Evolutionary conservation across 2,888 invertebrate species (phyloP).

Genomic region (Perithous albicinctus): DNA sequence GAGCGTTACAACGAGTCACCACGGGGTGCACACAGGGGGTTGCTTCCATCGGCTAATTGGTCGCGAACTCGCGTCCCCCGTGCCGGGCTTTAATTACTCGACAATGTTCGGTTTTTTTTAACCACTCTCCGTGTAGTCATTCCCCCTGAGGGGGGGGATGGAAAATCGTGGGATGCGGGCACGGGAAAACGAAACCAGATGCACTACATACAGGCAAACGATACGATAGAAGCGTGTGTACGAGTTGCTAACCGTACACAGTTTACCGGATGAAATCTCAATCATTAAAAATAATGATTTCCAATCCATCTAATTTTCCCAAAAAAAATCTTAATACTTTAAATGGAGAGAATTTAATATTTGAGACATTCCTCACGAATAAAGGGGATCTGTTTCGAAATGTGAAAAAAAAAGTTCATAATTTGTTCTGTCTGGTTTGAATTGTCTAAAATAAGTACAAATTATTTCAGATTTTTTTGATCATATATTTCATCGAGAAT

Average conservation of each 20-base stretch:
- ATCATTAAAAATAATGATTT: background rate
- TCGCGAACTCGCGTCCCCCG: constrained; percentile 38
- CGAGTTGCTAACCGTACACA: background rate
- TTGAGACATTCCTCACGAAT: no score
- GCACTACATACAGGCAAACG: constrained; percentile 4
- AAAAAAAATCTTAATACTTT: no score
- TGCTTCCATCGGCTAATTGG: constrained; percentile 58
- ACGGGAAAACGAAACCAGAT: constrained; percentile 27
- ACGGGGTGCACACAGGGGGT: constrained; percentile 3
- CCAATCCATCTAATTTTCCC: background rate
- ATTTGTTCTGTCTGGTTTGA: no score
- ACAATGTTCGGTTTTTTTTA: constrained; percentile 44
- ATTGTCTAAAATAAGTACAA: no score
- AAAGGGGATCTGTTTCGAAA: no score
- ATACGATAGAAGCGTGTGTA: background rate
- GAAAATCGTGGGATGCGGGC: constrained; percentile 4
- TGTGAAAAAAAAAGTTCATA: no score
- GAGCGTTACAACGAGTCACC: constrained; percentile 25
- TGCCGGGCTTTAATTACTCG: constrained; percentile 59
- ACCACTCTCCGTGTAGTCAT: constrained; percentile 30
- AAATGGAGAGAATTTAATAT: no score
- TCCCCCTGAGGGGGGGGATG: background rate
- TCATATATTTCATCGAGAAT: no score
- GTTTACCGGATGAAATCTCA: background rate
- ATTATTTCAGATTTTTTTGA: no score